phyloP scores from a whole-genome alignment of 2,113 vertebrate species.

The Calidris pugnax region DNA sequence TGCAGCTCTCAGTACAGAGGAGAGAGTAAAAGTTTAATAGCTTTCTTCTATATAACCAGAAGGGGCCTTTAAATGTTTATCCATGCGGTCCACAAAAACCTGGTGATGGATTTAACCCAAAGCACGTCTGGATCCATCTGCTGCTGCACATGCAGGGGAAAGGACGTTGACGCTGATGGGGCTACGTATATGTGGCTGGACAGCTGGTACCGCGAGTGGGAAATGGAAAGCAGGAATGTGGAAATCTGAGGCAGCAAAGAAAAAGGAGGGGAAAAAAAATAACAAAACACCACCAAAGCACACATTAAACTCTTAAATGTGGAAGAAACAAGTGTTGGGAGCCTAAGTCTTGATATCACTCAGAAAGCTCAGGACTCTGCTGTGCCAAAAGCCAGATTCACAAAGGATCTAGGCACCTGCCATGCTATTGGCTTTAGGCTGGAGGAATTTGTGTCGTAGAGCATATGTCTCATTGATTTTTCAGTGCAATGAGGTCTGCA shows the following conservation, averaged over 20 bases:
- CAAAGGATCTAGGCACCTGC: not conserved
- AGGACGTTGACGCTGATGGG: not conserved
- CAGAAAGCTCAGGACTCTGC: not conserved
- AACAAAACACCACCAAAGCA: not conserved
- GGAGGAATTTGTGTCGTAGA: not conserved
- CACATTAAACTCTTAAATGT: not conserved
- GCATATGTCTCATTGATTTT: constrained; percentile 6
- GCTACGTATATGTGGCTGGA: not conserved
- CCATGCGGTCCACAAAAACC: constrained; percentile 29
- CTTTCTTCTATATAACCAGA: constrained; percentile 45
- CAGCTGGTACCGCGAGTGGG: not conserved
- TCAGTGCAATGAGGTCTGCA: not conserved
- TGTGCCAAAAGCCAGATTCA: not conserved
- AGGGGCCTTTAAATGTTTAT: constrained; percentile 52
- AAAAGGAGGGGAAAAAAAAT: too few relatives aligned
- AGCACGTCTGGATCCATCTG: constrained; percentile 9
- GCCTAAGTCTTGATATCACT: not conserved
- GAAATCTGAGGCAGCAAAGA: not conserved
- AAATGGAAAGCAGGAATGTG: not conserved
- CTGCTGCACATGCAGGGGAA: not conserved
- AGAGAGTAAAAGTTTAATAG: constrained; percentile 36
- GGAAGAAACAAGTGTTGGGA: not conserved
- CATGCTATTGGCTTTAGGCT: not conserved
- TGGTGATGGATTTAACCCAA: constrained; percentile 35
- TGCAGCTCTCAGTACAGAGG: not conserved